Base-by-base conservation (phyloP, 2,113 vertebrate genomes). In the Oostethus manadensis region DNA sequence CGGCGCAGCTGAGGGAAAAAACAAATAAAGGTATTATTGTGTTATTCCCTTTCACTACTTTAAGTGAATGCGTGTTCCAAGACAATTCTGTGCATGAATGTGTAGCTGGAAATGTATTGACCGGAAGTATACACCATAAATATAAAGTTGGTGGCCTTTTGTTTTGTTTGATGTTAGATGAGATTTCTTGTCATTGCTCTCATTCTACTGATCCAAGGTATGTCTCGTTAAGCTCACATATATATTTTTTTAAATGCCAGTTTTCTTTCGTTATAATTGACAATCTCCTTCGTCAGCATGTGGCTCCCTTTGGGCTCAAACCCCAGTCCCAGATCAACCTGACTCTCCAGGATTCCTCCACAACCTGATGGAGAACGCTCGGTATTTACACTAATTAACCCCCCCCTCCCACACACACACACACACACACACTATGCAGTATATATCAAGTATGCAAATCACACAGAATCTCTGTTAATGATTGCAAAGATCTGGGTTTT, bases 121-220 rank as follows among this genome's bases (percentile, higher is more conserved):
- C 29, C 5, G 3, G 11, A 42, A 42, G 38, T 42, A 14, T 13
- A 14, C 3, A 42, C 10, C 14, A 42, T 14, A 6, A 42, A 42
- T 42, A 13, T 11, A 40, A 38, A 9, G 35, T 38, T 8, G n/a
- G n/a, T n/a, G n/a, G 35, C 9, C 29, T 44, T 62, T 49, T 10
- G 50, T 33, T 47, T 26, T 42, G 23, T 56, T 68, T 88, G 80
- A 79, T 81, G 81, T 18, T 56, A 58, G 15, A 48, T 46, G 17
- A 71, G 62, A 56, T 47, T 53, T 13, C 14, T 64, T n/a, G 1
- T 73, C 21, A 33, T 88, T 6, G 15, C 45, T 43, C 44, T 87
- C 47, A 38, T 88, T 33, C 40, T 89, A 13, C 51, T 81, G 0
- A 51, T 83, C 43, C 82, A 87, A 85, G 86, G 87, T 89, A 72